These are phyloP conservation scores for Mionectes olivaceus DNA, from an alignment of 2,797 vertebrate species.

Conservation along the genomic window DNA sequence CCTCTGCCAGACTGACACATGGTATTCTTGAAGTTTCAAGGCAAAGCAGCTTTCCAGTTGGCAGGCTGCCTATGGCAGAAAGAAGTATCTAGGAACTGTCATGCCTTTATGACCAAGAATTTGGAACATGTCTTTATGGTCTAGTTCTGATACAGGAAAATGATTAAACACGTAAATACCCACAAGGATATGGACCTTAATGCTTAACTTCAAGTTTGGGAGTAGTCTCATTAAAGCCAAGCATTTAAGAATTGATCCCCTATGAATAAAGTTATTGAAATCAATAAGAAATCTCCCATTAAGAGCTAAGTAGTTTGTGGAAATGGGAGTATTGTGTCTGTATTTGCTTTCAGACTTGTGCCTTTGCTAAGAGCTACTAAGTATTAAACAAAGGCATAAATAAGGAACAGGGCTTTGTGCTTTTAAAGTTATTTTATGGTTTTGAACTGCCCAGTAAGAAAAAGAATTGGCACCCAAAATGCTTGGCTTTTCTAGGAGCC, in stretches of 20 bases:
- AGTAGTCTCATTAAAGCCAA: not conserved
- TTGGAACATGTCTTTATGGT: conserved; percentile 18
- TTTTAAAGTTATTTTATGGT: not conserved
- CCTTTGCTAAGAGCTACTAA: not conserved
- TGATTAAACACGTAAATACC: conserved; percentile 54
- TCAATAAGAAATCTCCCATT: not conserved
- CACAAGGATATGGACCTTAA: conserved; percentile 24
- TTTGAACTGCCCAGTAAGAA: not conserved
- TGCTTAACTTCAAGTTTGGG: conserved; percentile 33
- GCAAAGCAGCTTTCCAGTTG: conserved; percentile 24
- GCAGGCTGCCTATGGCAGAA: not conserved
- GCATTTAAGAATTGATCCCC: not conserved
- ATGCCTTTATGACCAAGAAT: conserved; percentile 65
- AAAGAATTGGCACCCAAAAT: not conserved
- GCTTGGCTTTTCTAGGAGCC: not conserved
- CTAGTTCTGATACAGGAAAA: conserved; percentile 50
- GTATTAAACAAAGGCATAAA: not conserved
- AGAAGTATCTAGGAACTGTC: conserved; percentile 59
- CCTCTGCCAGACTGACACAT: not conserved
- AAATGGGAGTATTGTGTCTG: not conserved
- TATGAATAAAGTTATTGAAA: not conserved
- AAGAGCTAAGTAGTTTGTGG: not conserved
- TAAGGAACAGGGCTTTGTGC: not conserved
- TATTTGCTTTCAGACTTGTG: not conserved
- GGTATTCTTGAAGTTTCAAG: conserved; percentile 8